Conservation (phyloP, 2,113 vertebrate genomes). For the Fregetta grallaria region DNA sequence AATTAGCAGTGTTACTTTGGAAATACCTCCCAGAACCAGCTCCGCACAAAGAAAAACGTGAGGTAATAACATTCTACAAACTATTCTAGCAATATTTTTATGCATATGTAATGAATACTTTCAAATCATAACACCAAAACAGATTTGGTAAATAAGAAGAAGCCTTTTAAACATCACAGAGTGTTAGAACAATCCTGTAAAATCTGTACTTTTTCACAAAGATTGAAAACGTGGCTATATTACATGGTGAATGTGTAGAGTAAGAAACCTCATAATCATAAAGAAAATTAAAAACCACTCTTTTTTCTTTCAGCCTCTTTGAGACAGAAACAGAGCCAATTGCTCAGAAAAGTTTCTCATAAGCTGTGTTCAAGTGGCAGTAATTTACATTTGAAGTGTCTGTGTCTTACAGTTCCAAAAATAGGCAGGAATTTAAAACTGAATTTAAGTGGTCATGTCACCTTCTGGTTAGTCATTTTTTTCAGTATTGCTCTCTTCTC, state of each 20-base stretch:
- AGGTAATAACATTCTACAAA: background rate
- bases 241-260: background rate
- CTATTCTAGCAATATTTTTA: background rate
- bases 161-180: background rate
- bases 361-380: background rate
- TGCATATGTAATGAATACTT: background rate
- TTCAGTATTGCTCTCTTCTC: background rate
- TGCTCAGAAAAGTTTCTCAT: background rate
- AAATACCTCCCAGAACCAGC: background rate
- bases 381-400: background rate
- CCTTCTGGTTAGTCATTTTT: background rate
- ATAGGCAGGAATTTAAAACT: background rate
- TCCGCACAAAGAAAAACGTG: background rate
- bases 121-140: background rate
- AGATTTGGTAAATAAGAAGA: background rate
- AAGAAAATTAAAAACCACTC: accelerated
- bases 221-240: background rate
- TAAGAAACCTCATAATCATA: background rate
- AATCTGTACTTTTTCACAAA: background rate
- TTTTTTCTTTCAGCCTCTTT: background rate
- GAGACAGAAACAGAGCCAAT: background rate
- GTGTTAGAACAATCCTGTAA: background rate
- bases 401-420: background rate
- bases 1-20: background rate
- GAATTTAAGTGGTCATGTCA: background rate